Evolutionary conservation across 2,888 invertebrate species (phyloP), one percentile per base, ranked within the genome.

Genomic region (Eremobia ochroleuca): DNA sequence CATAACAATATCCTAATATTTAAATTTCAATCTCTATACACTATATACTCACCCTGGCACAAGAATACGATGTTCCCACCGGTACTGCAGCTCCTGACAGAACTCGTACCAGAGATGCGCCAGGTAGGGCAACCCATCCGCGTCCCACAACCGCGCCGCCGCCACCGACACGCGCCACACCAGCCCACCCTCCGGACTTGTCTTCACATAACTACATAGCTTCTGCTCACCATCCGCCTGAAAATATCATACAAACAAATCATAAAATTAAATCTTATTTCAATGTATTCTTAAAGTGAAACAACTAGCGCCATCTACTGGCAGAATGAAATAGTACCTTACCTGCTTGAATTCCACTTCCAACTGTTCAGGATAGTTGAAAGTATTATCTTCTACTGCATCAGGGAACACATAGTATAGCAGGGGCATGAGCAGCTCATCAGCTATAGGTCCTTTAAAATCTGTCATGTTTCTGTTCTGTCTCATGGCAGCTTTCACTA

Each of bases 31-130:
- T 40, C 21, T 65, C 15, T 69, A 76, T 66, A 59, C 25, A 37
- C 43, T 43, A 72, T 70, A 37, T 58, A 98, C 98, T 98, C 95
- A 99, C 99, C 99, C 99, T 37, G 98, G 98, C 86, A 99, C 97
- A 58, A 97, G 92, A 81, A 98, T 97, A 73, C 97, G 97, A 89
- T 98, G 98, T 90, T 99, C 99, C 98, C 99, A 99, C 46, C 99
- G 97, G 91, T 98, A 98, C 82, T 99, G 97, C 93, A 99, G 97
- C 93, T 99, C 99, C 88, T 99, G 98, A 0, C 98, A 97, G 92
- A 99, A 98, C 93, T 99, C 99, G 90, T 98, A 98, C 99, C 99
- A 99, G 25, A 99, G 93, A 91, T 99, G 99, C 0, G 99, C 98
- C 74, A 99, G 97, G 70, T 98, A 98, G 0, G 98, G 97, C 9